Conservation (phyloP, 2,888 invertebrate species). For the Synergus laeviventris region DNA sequence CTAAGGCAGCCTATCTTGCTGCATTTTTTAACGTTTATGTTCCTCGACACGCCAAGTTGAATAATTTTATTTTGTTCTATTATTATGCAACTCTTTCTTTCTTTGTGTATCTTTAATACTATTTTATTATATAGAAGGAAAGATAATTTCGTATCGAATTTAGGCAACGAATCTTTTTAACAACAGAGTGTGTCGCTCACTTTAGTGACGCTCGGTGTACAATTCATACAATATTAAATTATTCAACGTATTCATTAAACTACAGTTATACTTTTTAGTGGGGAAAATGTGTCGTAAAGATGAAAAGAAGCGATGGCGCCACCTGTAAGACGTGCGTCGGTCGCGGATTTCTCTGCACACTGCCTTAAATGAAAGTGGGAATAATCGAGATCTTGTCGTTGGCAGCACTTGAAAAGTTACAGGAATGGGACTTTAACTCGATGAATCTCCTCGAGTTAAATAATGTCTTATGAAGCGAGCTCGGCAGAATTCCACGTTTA, state of each 20-base stretch:
- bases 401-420: slow-evolving; percentile 32
- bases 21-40: background rate
- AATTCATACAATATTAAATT: slow-evolving; percentile 48
- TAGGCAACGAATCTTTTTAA: slow-evolving; percentile 22
- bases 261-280: slow-evolving; percentile 41
- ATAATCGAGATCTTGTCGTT: slow-evolving; percentile 30
- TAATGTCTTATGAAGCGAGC: slow-evolving; percentile 34
- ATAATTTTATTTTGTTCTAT: background rate
- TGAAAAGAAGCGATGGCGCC: slow-evolving; percentile 32
- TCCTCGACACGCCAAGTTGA: background rate
- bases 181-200: slow-evolving; percentile 33
- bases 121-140: too few species aligned
- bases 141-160: too few species aligned
- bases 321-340: background rate
- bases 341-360: background rate
- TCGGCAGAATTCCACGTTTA: slow-evolving; percentile 11
- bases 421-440: slow-evolving; percentile 6
- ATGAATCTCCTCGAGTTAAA: slow-evolving; percentile 22
- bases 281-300: slow-evolving; percentile 14
- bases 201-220: slow-evolving; percentile 25
- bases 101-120: background rate
- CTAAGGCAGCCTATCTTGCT: background rate
- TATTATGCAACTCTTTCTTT: background rate
- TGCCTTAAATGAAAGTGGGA: slow-evolving; percentile 21
- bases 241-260: slow-evolving; percentile 54